Evolutionary conservation across 2,888 invertebrate genomes (phyloP).

Genomic region (Oscheius sp.): DNA sequence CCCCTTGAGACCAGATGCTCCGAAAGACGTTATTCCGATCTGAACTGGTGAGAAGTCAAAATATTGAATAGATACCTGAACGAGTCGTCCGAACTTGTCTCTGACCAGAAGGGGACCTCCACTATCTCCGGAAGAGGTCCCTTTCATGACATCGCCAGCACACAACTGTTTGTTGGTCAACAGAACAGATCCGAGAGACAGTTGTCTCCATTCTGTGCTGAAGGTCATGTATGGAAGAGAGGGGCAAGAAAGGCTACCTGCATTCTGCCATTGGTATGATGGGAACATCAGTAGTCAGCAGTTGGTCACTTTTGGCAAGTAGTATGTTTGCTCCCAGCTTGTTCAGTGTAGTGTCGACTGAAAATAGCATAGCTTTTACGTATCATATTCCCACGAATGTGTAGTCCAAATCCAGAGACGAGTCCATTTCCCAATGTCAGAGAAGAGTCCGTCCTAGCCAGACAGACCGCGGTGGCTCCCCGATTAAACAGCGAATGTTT

Average conservation of each 20-base stretch:
- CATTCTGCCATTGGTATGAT: slow-evolving; percentile 6
- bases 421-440: slow-evolving; percentile 43
- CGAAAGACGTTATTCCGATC: slow-evolving; percentile 58
- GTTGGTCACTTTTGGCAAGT: slow-evolving; percentile 9
- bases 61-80: slow-evolving; percentile 36
- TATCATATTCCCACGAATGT: slow-evolving; percentile 36
- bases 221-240: neutral
- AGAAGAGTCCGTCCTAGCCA: slow-evolving; percentile 42
- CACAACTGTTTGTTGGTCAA: slow-evolving; percentile 47
- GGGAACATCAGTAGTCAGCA: slow-evolving; percentile 22
- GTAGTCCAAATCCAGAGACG: slow-evolving; percentile 54
- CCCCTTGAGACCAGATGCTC: slow-evolving; percentile 55
- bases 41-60: too few relatives aligned
- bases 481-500: slow-evolving; percentile 7
- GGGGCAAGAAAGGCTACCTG: neutral
- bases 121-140: slow-evolving; percentile 62
- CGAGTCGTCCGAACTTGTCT: slow-evolving; percentile 39
- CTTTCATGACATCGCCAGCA: slow-evolving; percentile 55
- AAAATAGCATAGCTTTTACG: neutral
- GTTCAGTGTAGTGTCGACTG: slow-evolving; percentile 9
- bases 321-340: neutral
- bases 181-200: slow-evolving; percentile 43
- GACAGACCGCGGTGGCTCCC: slow-evolving; percentile 42
- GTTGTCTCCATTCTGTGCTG: slow-evolving; percentile 40
- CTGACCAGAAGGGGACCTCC: slow-evolving; percentile 57